A percentile compares a stretch with the other conserved stretches of the same genome.
These are phyloP conservation scores for Pseudococcus viburni DNA, from an alignment of 2,888 invertebrate genomes.

Conservation along the genomic window DNA sequence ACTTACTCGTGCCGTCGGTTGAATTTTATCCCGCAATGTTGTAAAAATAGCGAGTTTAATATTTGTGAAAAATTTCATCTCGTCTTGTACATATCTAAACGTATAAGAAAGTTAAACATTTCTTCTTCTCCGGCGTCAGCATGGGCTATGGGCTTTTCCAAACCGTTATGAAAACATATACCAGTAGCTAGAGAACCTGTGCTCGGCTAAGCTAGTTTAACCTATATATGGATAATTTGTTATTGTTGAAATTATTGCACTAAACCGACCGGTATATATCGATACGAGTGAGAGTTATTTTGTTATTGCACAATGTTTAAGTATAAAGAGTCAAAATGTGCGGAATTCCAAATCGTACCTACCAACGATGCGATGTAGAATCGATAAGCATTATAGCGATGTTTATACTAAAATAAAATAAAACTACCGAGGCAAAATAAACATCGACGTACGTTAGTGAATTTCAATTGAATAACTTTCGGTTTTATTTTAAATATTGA, in stretches of 20 bases:
- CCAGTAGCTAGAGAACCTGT: neutral
- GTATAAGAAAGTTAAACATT: slow-evolving; percentile 22
- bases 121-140: neutral
- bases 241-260: slow-evolving; percentile 36
- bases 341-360: neutral
- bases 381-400: neutral
- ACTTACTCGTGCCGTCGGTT: neutral
- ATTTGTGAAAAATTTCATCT: slow-evolving; percentile 43
- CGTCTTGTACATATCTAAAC: neutral
- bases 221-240: slow-evolving; percentile 35
- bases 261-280: slow-evolving; percentile 2
- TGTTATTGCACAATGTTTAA: neutral
- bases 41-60: slow-evolving; percentile 14
- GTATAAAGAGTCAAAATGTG: neutral
- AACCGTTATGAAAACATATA: neutral
- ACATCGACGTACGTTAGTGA: slow-evolving; percentile 45
- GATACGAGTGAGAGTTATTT: neutral
- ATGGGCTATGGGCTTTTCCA: neutral
- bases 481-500: slow-evolving; percentile 57
- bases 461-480: slow-evolving; percentile 57
- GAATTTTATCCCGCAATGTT: neutral
- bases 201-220: slow-evolving; percentile 1
- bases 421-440: slow-evolving; percentile 48
- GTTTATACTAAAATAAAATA: slow-evolving; percentile 43
- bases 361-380: neutral